Evolutionary conservation across 2,113 vertebrate species (phyloP).

Genomic region (Leucopsar rothschildi): DNA sequence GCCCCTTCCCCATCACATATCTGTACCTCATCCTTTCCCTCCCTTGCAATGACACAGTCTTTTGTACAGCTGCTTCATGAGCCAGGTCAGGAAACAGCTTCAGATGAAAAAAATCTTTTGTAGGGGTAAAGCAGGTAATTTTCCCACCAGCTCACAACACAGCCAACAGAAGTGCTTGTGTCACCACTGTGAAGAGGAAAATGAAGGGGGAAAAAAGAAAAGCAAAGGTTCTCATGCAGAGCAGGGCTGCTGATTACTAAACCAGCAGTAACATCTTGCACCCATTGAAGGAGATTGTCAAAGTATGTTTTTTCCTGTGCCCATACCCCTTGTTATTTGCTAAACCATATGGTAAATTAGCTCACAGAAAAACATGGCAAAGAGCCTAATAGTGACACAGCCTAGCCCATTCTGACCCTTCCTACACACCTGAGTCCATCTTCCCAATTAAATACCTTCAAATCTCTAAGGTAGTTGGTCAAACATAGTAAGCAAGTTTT

Average conservation of each 20-base stretch:
- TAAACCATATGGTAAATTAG: background rate
- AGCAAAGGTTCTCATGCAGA: conserved; percentile 55
- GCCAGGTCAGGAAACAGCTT: background rate
- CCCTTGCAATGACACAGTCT: conserved; percentile 41
- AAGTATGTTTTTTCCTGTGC: background rate
- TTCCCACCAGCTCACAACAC: conserved; percentile 28
- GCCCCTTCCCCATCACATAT: background rate
- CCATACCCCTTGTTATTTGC: background rate
- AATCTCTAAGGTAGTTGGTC: background rate
- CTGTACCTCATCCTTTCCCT: conserved; percentile 34
- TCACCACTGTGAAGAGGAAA: conserved; percentile 21
- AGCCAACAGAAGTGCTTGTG: conserved; percentile 43
- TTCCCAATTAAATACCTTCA: background rate
- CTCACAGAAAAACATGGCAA: background rate
- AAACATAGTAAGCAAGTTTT: background rate
- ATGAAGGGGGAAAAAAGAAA: conserved; percentile 20
- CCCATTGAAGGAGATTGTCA: background rate
- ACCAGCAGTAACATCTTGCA: background rate
- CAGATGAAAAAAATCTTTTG: background rate
- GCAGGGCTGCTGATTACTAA: background rate
- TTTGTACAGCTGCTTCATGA: conserved; percentile 27
- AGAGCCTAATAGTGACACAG: background rate
- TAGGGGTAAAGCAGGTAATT: background rate
- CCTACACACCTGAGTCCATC: background rate
- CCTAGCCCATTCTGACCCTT: background rate